Evolutionary conservation across 1,140 invertebrate species (phyloP), one percentile per base, ranked within the genome.

Genomic region (Drosophila erecta): DNA sequence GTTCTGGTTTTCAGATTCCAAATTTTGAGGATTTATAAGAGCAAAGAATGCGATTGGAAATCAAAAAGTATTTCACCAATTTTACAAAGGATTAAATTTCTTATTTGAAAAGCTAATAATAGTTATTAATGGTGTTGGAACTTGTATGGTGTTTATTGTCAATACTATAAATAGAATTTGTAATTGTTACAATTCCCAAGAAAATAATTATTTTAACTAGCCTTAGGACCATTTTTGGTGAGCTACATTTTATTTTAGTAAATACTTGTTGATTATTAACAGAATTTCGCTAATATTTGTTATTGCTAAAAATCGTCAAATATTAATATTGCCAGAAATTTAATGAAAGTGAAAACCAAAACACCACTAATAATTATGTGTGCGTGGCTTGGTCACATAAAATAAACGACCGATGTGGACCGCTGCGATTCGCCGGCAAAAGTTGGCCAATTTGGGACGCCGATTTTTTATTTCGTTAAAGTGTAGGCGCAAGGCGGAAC

Each of bases 321-420:
- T 24, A 24, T 24, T 24, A 24, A 24, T 24, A 7, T 46, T 11
- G 12, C 20, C 11, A 7, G n/a, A 22, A 46, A 46, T 46, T 12
- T 4, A 46, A 14, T 14, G 44, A 50, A 50, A 64, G 12, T 37
- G 14, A 22, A 57, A 40, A 27, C 24, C 38, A 41, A 38, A 66
- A 69, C 47, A 37, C 30, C 10, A 0, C 3, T 22, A 15, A 20
- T 75, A 43, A 51, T 57, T 41, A 57, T 65, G 64, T 67, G 64
- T 67, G 64, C 64, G 64, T 67, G 64, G 64, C 64, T 50, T 64
- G 44, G 44, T 38, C 64, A 50, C 27, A 65, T 47, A 46, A 50
- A 50, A 27, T 27, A 35, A 47, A 47, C 33, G 33, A 64, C 24
- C 24, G 33, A 58, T 67, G 64, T 67, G 64, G 64, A 43, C 59